Base-by-base conservation (phyloP, 2,888 invertebrate genomes). In the Kryphioiulus occultus region DNA sequence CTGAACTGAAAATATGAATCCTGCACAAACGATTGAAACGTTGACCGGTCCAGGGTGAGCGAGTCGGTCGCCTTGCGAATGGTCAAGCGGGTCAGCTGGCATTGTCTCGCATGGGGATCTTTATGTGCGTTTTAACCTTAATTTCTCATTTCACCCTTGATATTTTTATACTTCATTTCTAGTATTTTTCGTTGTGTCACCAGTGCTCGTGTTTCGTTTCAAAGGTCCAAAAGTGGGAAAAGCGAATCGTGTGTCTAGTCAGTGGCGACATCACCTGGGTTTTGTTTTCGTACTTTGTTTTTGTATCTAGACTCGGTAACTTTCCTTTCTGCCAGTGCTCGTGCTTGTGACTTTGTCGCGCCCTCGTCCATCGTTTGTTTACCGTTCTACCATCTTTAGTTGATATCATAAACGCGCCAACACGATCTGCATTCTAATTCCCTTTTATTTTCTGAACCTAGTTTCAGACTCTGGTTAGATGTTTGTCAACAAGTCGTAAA, bases 141-240 rank as follows among this genome's bases (percentile, higher is more conserved):
- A 4, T 35, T 7, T 35, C 35, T 35, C 35, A 35, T 35, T 35
- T 35, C 35, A 7, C 35, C 35, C 35, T 35, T 35, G 35, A 35
- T 35, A 2, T 93, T 96, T 93, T 96, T 96, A 92, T 97, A 97
- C 87, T 94, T 96, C 89, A 94, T 95, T 92, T 35, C 35, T 35
- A 35, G 35, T 35, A 35, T 35, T 35, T 35, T 35, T 35, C 35
- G 35, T 35, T 7, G 35, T 35, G 35, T 35, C 35, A 35, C 35
- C 35, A 4, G 35, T 35, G 35, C 35, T 35, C 35, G 35, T 35
- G 35, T 35, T 35, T 17, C 47, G 47, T 17, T 1, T 42, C 42
- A 42, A 9, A 42, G 47, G 47, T 10, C 47, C 47, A 47, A 47
- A 17, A 17, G 47, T 10, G 47, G 47, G 47, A 47, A 17, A 47